Conservation (phyloP, 2,113 vertebrate species). For the Ptilorrhoa leucosticta region DNA sequence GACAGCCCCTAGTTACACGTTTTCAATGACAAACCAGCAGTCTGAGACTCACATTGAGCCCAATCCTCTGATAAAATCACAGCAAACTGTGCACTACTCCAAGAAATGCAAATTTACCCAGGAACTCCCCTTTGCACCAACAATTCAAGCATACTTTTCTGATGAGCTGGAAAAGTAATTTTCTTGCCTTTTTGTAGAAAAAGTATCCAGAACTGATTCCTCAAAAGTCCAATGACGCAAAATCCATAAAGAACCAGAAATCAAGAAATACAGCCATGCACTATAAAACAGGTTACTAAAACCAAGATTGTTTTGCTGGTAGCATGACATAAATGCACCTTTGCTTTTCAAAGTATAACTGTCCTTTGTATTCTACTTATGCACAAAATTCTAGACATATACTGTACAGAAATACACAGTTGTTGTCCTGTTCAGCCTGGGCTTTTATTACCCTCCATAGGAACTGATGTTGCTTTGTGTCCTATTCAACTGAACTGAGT, state of each 20-base stretch:
- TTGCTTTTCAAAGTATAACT: neutral
- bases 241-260: neutral
- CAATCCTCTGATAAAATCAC: neutral
- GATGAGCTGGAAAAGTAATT: neutral
- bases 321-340: neutral
- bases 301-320: neutral
- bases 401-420: neutral
- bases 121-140: neutral
- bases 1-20: neutral
- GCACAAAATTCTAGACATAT: neutral
- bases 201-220: neutral
- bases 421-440: neutral
- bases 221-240: neutral
- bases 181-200: neutral
- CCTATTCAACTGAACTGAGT: neutral
- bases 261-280: neutral
- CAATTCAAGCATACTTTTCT: neutral
- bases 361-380: neutral
- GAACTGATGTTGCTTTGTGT: neutral
- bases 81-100: neutral
- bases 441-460: neutral
- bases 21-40: neutral
- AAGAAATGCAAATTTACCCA: neutral
- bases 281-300: neutral
- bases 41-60: neutral